These are phyloP conservation scores for Corynorhinus townsendii DNA, from an alignment of 2,113 vertebrate species.

Conservation along the genomic window DNA sequence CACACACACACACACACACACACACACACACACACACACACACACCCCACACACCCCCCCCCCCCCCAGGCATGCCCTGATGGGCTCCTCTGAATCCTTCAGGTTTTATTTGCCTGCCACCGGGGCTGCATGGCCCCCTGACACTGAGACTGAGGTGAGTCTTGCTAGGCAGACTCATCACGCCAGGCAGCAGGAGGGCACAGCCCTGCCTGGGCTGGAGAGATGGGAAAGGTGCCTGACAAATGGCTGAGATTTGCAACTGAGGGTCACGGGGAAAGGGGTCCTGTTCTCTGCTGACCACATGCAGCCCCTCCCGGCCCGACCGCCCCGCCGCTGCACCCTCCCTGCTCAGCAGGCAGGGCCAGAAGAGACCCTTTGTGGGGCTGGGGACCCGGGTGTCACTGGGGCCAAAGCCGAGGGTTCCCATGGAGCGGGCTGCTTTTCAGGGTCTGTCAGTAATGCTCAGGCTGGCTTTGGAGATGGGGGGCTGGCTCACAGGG, in stretches of 20 bases:
- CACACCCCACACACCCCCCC: too few relatives aligned
- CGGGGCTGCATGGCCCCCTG: neutral
- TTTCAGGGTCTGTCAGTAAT: neutral
- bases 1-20: neutral
- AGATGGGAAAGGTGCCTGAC: neutral
- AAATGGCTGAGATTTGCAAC: neutral
- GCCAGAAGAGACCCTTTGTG: neutral
- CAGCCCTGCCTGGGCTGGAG: neutral
- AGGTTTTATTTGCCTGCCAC: neutral
- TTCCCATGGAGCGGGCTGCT: neutral
- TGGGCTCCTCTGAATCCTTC: neutral
- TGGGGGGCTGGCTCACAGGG: neutral
- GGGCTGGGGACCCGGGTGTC: fast-evolving
- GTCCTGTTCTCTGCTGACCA: fast-evolving
- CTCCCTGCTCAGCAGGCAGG: neutral
- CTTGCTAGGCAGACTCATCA: neutral
- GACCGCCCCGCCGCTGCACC: fast-evolving
- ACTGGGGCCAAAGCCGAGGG: neutral
- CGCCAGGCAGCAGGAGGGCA: neutral
- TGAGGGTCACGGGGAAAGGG: neutral
- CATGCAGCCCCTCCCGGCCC: fast-evolving
- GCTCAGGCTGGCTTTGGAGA: neutral
- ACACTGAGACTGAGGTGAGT: neutral
- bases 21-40: neutral
- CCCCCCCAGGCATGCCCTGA: neutral